A percentile compares a stretch with the other conserved stretches of the same genome.
phyloP scores from a whole-genome alignment of 2,888 invertebrate genomes.

The Aphidoletes aphidimyza region DNA sequence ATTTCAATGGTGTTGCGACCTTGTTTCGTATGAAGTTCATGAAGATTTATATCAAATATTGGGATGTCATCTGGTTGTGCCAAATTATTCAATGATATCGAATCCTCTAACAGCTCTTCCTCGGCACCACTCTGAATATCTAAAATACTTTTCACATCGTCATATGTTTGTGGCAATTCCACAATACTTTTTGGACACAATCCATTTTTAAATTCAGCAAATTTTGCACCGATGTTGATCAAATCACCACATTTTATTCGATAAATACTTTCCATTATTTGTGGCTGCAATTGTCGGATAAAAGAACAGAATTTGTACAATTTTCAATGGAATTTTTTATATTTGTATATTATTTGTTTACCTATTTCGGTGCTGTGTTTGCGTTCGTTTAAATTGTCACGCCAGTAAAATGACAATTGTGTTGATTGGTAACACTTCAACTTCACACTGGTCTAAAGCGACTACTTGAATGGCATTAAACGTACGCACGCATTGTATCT shows the following conservation, averaged over 20 bases:
- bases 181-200: neutral
- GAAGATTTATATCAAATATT: constrained; percentile 59
- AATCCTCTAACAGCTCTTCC: constrained; percentile 57
- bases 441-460: neutral
- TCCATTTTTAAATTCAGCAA: neutral
- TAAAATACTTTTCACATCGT: neutral
- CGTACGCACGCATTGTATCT: neutral
- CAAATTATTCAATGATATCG: constrained; percentile 59
- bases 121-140: constrained; percentile 47
- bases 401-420: neutral
- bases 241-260: neutral
- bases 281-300: neutral
- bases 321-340: neutral
- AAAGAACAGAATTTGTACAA: no score
- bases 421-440: neutral
- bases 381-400: neutral
- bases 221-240: neutral
- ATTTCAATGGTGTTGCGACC: constrained; percentile 54
- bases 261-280: constrained; percentile 23
- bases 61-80: constrained; percentile 59
- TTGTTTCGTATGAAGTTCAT: constrained; percentile 55
- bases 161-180: constrained; percentile 1
- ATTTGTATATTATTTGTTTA: neutral
- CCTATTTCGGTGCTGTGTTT: neutral
- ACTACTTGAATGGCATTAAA: neutral